Evolutionary conservation across 2,888 invertebrate genomes (phyloP).

Genomic region (Cosmia pyralina): DNA sequence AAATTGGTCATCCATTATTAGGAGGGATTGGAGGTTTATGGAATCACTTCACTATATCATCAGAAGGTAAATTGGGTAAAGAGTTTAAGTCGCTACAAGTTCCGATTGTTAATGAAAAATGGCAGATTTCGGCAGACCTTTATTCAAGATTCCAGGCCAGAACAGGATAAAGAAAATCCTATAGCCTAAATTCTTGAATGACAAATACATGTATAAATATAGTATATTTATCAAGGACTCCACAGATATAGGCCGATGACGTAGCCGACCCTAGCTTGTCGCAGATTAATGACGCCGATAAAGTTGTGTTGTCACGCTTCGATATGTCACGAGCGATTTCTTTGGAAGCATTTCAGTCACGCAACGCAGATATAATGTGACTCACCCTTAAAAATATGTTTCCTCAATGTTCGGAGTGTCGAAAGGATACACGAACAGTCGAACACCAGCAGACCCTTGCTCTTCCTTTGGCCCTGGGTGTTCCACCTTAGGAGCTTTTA

Average conservation of each 20-base stretch:
- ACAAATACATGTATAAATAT: conserved; percentile 17
- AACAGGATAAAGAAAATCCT: not conserved
- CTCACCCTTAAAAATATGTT: conserved; percentile 24
- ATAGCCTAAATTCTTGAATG: conserved; percentile 1
- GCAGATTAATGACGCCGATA: conserved; percentile 63
- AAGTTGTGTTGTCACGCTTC: conserved; percentile 60
- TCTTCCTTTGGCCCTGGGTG: not conserved
- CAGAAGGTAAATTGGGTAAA: not conserved
- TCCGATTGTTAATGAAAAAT: not conserved
- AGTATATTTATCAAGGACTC: not conserved
- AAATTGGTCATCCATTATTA: not conserved
- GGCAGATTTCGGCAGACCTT: not conserved
- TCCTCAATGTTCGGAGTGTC: conserved; percentile 15
- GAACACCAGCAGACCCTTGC: not conserved
- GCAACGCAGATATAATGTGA: conserved; percentile 43
- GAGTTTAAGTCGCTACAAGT: not conserved
- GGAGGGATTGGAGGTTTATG: not conserved
- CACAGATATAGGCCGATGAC: conserved; percentile 53
- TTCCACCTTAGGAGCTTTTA: not conserved
- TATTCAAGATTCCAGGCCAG: not conserved
- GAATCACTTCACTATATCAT: not conserved
- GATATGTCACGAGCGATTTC: conserved; percentile 54
- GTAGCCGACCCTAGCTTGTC: conserved; percentile 47
- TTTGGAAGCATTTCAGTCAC: conserved; percentile 51
- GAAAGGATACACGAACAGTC: not conserved